phyloP scores from a whole-genome alignment of 2,888 invertebrate genomes.

The Thymelicus sylvestris region DNA sequence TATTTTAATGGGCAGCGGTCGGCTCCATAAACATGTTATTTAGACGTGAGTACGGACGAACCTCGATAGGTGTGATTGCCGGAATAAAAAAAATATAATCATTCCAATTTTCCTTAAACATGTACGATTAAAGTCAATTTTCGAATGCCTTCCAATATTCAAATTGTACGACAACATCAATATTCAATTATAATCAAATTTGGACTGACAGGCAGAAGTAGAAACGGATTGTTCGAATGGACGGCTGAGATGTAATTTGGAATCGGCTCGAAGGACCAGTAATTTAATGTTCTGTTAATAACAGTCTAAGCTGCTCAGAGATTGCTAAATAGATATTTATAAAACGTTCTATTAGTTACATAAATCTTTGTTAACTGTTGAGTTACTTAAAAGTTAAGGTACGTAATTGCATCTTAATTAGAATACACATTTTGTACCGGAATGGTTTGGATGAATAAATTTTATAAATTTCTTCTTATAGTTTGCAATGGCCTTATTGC shows the following conservation, averaged over 20 bases:
- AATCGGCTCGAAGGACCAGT: conserved; percentile 23
- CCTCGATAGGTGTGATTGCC: conserved; percentile 22
- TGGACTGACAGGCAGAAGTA: conserved; percentile 15
- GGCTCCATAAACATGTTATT: conserved; percentile 47
- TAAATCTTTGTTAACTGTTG: neutral
- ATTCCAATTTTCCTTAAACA: conserved; percentile 10
- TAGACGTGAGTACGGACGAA: conserved; percentile 27
- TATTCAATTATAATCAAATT: conserved; percentile 36
- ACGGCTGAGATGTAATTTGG: neutral
- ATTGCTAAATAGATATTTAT: neutral
- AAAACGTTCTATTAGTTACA: neutral
- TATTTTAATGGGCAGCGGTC: conserved; percentile 48
- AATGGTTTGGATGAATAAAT: too few species aligned
- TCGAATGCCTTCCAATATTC: conserved; percentile 14
- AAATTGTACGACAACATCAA: neutral
- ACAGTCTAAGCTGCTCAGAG: neutral
- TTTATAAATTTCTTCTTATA: too few species aligned
- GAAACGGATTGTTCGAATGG: conserved; percentile 20
- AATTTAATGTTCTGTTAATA: conserved; percentile 16
- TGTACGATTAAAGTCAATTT: conserved; percentile 30
- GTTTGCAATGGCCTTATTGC: too few species aligned
- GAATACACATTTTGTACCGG: too few species aligned
- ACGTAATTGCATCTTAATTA: too few species aligned
- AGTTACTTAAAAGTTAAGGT: too few species aligned
- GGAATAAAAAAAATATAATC: conserved; percentile 22